Evolutionary conservation across 2,113 vertebrate genomes (phyloP), one percentile per base, ranked within the genome.

Genomic region (Ictalurus punctatus): DNA sequence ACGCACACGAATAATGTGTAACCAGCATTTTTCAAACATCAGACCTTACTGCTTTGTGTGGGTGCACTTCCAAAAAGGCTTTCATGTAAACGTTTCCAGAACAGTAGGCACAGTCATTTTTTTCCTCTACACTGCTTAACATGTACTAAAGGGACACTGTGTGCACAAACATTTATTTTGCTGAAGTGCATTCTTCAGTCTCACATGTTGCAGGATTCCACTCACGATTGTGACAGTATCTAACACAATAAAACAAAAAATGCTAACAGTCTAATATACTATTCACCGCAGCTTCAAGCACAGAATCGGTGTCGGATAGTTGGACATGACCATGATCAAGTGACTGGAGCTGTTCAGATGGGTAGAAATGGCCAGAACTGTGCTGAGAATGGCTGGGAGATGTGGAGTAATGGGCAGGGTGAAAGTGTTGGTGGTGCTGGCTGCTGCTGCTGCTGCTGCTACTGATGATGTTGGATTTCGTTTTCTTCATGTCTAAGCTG

Each of bases 251-350:
- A 87, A 37, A 86, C 52, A 89, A 87, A 80, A 84, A 86, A 84
- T 93, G 94, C 94, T 97, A 99, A 97, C 98, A 99, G 96, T 99
- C 98, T 94, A 99, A 94, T 94, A 99, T 99, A 97, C 98, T 99
- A 97, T 99, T 99, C 95, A 99, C 98, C 92, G 98, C 98, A 78
- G 98, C 98, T 97, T 99, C 98, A 90, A 99, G 96, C 95, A 98
- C 97, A 86, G 98, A 98, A 96, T 99, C 98, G 17, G 97, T 97
- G 94, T 99, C 98, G 67, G 96, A 94, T 87, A 90, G 91, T 69
- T 95, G 93, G 84, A 96, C 94, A 89, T 97, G 97, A 88, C 94
- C 93, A 94, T 96, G 96, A 92, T 95, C 96, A 89, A 96, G 95
- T 91, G 96, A 94, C 92, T 94, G 91, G 86, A 91, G 95, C 88